These are phyloP conservation scores for Drosophila mayri DNA, from an alignment of 1,140 invertebrate genomes.

Conservation along the genomic window DNA sequence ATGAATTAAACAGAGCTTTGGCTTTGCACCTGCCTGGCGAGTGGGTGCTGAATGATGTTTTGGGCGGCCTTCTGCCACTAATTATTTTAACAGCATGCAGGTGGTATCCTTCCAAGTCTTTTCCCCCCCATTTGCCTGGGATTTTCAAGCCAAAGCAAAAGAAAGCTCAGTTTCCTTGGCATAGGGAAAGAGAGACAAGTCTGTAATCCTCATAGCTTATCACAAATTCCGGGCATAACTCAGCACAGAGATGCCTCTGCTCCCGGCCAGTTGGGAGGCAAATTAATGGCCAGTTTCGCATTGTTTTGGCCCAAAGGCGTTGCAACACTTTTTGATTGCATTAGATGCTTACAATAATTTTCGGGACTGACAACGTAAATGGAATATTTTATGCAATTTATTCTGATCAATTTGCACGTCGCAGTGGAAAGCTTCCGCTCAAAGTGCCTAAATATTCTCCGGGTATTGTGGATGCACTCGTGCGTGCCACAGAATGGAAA, in stretches of 20 bases:
- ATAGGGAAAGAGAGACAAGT: slow-evolving; percentile 14
- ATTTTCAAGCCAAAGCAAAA: background rate
- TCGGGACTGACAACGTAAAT: slow-evolving; percentile 64
- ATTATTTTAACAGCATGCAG: slow-evolving; percentile 54
- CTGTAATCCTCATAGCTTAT: slow-evolving; percentile 61
- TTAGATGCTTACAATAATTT: slow-evolving; percentile 67
- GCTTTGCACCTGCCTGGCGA: slow-evolving; percentile 1
- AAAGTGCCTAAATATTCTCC: slow-evolving; percentile 64
- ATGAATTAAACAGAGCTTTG: slow-evolving; percentile 23
- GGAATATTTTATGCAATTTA: slow-evolving; percentile 83
- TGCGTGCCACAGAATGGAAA: slow-evolving; percentile 66
- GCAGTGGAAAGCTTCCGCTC: slow-evolving; percentile 37
- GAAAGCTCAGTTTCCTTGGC: slow-evolving; percentile 33
- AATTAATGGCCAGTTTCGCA: slow-evolving; percentile 67
- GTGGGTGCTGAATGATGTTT: background rate
- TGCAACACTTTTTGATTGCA: slow-evolving; percentile 78
- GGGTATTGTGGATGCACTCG: slow-evolving; percentile 64
- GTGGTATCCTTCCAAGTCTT: slow-evolving; percentile 5
- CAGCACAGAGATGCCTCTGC: slow-evolving; percentile 21
- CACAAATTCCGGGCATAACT: slow-evolving; percentile 72
- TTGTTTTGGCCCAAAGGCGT: slow-evolving; percentile 59
- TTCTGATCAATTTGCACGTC: slow-evolving; percentile 69
- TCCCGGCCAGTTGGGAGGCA: slow-evolving; percentile 29
- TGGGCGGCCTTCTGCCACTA: slow-evolving; percentile 26
- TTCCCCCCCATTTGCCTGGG: background rate